Evolutionary conservation across 1,140 invertebrate species (phyloP).

Genomic region (Drosophila obscura): DNA sequence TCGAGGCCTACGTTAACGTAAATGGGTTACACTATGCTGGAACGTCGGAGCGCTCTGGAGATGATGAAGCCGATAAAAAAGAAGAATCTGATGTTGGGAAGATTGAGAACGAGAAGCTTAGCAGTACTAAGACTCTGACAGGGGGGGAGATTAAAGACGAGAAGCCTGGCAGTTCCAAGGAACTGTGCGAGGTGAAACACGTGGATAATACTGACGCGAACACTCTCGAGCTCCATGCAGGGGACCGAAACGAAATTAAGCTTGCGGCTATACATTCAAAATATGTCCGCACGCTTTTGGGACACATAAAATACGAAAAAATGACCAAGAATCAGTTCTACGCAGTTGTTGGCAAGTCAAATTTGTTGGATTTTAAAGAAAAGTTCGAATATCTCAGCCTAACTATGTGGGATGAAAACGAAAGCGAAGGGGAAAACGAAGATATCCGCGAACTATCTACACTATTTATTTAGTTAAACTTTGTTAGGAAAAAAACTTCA

Average conservation of each 20-base stretch:
- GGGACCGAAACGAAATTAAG: not conserved
- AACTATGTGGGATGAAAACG: no score
- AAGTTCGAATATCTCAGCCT: conserved; percentile 12
- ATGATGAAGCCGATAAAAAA: not conserved
- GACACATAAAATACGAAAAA: not conserved
- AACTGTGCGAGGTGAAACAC: not conserved
- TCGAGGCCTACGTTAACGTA: conserved; percentile 4
- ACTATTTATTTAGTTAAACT: no score
- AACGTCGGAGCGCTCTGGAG: no score
- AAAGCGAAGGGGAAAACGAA: no score
- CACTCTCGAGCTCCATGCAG: no score
- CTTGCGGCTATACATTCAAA: not conserved
- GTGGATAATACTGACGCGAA: not conserved
- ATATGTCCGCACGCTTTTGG: conserved; percentile 18
- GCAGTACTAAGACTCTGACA: no score
- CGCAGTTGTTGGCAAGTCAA: conserved; percentile 14
- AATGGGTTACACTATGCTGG: not conserved
- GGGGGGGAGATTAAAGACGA: not conserved
- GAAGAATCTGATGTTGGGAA: not conserved
- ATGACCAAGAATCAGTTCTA: conserved; percentile 17
- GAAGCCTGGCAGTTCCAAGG: not conserved
- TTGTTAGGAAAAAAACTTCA: no score
- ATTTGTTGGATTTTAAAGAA: not conserved
- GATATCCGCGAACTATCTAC: no score
- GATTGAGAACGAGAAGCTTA: no score